Evolutionary conservation across 2,888 invertebrate species (phyloP), one percentile per base, ranked within the genome.

Genomic region (Trachelus tabidus): DNA sequence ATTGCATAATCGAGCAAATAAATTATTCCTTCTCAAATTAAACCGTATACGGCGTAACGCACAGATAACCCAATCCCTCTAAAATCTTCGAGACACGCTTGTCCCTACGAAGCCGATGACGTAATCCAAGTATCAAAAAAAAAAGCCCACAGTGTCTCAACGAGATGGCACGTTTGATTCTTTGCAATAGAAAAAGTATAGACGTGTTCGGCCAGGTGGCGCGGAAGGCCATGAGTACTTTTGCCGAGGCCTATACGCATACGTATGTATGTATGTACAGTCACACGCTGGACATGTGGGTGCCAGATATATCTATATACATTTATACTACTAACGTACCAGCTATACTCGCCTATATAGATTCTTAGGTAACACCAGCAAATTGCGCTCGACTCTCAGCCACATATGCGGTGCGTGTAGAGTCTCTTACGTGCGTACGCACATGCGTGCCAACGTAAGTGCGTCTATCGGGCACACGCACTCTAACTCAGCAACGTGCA

Each of bases 311-410:
- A 75, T 40, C 80, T 76, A 79, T 68, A 23, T 73, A 73, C 40
- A 79, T 75, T 35, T 37, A 34, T 40, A 40, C 73, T 34, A n/a
- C 73, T 12, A n/a, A 56, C 23, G 0, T 23, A 56, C 33, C 74
- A 77, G 78, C 79, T 79, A 78, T 69, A 79, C 76, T 76, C 40
- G 75, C 76, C 79, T 85, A 81, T 84, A 85, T 85, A 85, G 84
- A 88, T 87, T 86, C 87, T 87, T 87, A 87, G 87, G 84, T 87
- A 88, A 88, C 85, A 81, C 23, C 9, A 56, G 56, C 83, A 84
- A 85, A 87, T 88, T 85, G 85, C 83, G 83, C 80, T 75, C 79
- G 81, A 73, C 76, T 76, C 81, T 75, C 78, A 74, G 68, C 79
- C 77, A 73, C 81, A 77, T 82, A 75, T 78, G 77, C 15, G 68